phyloP scores from a whole-genome alignment of 2,113 vertebrate species.

The Diadophis punctatus region DNA sequence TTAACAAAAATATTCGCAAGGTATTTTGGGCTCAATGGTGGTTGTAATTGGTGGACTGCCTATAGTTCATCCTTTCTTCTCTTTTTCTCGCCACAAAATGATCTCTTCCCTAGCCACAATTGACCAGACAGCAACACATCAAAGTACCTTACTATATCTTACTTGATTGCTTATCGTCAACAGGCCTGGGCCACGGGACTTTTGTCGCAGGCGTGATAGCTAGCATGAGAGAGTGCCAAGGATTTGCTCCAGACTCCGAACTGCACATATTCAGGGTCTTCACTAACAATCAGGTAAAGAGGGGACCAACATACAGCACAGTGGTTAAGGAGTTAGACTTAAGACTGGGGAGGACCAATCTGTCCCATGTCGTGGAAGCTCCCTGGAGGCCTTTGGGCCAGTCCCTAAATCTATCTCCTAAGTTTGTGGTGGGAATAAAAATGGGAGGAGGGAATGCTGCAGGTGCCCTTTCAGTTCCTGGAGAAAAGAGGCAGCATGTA shows the following conservation, averaged over 20 bases:
- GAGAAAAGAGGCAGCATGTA: background rate
- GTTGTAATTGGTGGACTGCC: too few species aligned
- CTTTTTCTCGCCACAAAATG: background rate
- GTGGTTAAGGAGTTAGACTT: background rate
- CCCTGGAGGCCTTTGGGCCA: background rate
- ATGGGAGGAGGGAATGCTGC: background rate
- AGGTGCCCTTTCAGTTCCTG: background rate
- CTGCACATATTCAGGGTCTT: conserved; percentile 98
- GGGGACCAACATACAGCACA: background rate
- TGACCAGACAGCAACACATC: background rate
- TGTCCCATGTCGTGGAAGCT: background rate
- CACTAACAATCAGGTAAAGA: conserved; percentile 93
- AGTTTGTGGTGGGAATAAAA: background rate
- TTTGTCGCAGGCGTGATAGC: conserved; percentile 98
- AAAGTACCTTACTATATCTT: background rate
- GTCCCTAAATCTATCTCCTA: background rate
- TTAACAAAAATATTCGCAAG: too few species aligned
- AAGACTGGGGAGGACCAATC: background rate
- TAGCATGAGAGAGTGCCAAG: conserved; percentile 98
- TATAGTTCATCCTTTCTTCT: background rate
- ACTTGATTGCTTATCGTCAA: background rate
- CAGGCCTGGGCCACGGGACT: conserved; percentile 94
- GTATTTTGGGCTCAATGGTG: too few species aligned
- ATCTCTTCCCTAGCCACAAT: background rate
- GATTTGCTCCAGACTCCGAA: conserved; percentile 95